Percentiles rank a stretch among this genome's conserved stretches.
These are phyloP conservation scores for Danaus plexippus DNA, from an alignment of 1,140 invertebrate species.

Conservation along the genomic window DNA sequence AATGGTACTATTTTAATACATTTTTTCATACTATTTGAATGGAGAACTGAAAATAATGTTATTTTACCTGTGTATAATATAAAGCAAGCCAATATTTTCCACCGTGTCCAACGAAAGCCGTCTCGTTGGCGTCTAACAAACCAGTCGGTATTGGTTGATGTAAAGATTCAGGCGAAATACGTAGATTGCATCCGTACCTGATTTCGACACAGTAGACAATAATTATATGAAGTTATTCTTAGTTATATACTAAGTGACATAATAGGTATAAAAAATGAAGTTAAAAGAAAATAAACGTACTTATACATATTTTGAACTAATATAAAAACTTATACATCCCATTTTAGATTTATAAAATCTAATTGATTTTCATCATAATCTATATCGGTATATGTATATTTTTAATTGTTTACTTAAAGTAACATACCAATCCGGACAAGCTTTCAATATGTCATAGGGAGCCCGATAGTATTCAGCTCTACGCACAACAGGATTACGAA, in stretches of 20 bases:
- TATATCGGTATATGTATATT: no score
- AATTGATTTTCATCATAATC: no score
- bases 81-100: conserved; percentile 62
- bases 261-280: no score
- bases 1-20: conserved; percentile 4
- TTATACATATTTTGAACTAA: no score
- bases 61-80: conserved; percentile 56
- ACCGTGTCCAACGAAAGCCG: conserved; percentile 57
- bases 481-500: conserved; percentile 54
- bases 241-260: no score
- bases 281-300: no score
- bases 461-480: conserved; percentile 59
- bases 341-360: no score
- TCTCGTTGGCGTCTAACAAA: conserved; percentile 54
- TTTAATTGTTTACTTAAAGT: neutral
- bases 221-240: no score
- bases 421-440: conserved; percentile 58
- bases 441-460: conserved; percentile 56
- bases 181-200: conserved; percentile 62
- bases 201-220: no score
- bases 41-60: neutral
- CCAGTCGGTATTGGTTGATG: conserved; percentile 42
- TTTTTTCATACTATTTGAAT: no score
- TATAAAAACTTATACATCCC: no score
- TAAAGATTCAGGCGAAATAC: conserved; percentile 46